Percentiles rank a stretch among this genome's conserved stretches.
Evolutionary conservation across 1,140 invertebrate genomes (phyloP).

Genomic region (Drosophila trapezifrons): DNA sequence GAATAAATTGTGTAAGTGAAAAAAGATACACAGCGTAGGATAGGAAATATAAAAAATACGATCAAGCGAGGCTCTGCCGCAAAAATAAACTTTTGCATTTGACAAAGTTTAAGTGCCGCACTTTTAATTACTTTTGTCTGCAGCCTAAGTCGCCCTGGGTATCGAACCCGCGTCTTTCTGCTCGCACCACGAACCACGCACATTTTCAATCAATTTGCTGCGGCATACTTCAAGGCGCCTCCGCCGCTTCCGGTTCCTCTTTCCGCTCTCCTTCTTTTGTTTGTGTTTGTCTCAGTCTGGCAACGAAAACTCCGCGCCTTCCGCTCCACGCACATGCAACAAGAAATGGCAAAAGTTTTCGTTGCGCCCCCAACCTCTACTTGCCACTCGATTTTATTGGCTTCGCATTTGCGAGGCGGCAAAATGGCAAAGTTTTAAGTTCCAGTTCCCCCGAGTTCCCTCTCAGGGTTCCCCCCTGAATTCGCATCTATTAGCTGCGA

Average conservation of each 20-base stretch:
- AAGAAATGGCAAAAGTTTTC: slow-evolving; percentile 68
- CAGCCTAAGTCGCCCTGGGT: slow-evolving; percentile 25
- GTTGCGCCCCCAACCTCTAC: slow-evolving; percentile 25
- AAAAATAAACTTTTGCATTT: slow-evolving; percentile 75
- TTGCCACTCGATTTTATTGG: slow-evolving; percentile 64
- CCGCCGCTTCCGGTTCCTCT: background rate
- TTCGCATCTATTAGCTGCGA: slow-evolving; percentile 67
- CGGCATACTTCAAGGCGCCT: slow-evolving; percentile 60
- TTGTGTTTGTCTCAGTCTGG: slow-evolving; percentile 39
- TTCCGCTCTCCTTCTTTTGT: slow-evolving; percentile 43
- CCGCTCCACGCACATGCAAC: slow-evolving; percentile 63
- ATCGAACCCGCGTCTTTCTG: background rate
- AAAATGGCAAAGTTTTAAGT: slow-evolving; percentile 68
- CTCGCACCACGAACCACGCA: slow-evolving; percentile 27
- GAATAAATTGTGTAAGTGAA: slow-evolving; percentile 42
- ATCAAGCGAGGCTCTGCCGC: slow-evolving; percentile 37
- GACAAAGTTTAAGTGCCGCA: slow-evolving; percentile 76
- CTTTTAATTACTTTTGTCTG: slow-evolving; percentile 82
- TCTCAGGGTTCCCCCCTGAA: background rate
- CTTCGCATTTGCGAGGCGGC: slow-evolving; percentile 36
- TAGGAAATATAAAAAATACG: slow-evolving; percentile 25
- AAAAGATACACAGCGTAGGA: slow-evolving; percentile 17
- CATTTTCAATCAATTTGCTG: slow-evolving; percentile 79
- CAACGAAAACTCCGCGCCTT: slow-evolving; percentile 59
- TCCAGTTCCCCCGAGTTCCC: background rate